Evolutionary conservation across 2,888 invertebrate genomes (phyloP).

Genomic region (Entomobrya multifasciata): DNA sequence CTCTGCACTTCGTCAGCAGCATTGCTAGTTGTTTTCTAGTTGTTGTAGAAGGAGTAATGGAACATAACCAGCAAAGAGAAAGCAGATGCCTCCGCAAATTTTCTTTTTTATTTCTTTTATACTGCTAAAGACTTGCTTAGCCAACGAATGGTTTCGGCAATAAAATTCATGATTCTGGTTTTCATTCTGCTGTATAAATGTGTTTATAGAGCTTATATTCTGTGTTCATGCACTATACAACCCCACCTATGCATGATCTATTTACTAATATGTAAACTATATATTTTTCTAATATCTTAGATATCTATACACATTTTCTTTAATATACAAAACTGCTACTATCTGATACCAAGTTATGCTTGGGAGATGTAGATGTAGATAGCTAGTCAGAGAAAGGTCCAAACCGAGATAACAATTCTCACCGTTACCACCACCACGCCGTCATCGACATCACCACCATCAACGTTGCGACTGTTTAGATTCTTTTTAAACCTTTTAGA

Average conservation of each 20-base stretch:
- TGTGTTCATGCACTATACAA: no score
- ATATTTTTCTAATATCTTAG: no score
- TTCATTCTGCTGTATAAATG: conserved; percentile 38
- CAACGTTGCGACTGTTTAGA: not conserved
- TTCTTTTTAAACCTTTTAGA: not conserved
- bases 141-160: conserved; percentile 43
- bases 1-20: conserved; percentile 9
- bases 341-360: no score
- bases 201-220: not conserved
- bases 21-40: not conserved
- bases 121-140: conserved; percentile 44
- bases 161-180: conserved; percentile 55
- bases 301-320: no score
- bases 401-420: no score
- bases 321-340: no score
- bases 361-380: not conserved
- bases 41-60: conserved; percentile 13
- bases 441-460: conserved; percentile 9
- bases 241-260: no score
- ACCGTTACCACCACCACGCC: no score
- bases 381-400: no score
- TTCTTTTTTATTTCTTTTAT: conserved; percentile 60
- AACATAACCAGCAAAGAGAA: not conserved
- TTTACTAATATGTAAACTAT: no score
- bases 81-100: conserved; percentile 56